A percentile compares a stretch with the other conserved stretches of the same genome.
Evolutionary conservation across 2,888 invertebrate species (phyloP).

Genomic region (Neoitamus cyanurus): DNA sequence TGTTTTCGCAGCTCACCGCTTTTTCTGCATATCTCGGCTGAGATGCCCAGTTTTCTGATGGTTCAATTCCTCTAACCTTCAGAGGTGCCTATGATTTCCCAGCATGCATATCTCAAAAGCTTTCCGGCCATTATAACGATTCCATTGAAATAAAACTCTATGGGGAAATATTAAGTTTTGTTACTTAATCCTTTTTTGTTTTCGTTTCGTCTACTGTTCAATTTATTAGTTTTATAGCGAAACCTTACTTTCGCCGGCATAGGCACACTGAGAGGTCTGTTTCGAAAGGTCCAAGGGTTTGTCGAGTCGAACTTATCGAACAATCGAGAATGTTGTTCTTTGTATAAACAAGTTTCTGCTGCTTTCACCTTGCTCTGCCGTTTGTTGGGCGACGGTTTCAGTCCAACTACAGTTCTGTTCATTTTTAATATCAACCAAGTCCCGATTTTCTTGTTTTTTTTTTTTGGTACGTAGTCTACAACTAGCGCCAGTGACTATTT

Average conservation of each 20-base stretch:
- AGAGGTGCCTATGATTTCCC: neutral
- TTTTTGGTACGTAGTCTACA: no score
- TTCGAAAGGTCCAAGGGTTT: neutral
- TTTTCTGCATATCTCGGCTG: neutral
- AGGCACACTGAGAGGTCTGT: neutral
- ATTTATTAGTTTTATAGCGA: neutral
- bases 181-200: neutral
- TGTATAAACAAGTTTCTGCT: neutral
- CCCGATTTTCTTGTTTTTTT: no score
- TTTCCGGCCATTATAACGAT: neutral
- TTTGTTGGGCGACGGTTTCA: no score
- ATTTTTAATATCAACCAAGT: no score
- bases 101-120: neutral
- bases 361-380: neutral
- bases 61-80: neutral
- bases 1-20: neutral
- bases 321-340: neutral
- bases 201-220: neutral
- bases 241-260: neutral
- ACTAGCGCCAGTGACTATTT: no score
- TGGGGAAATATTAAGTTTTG: neutral
- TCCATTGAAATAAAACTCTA: neutral
- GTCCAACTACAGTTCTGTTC: no score
- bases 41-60: neutral
- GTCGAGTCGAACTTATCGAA: neutral